Percentiles rank a stretch among this genome's conserved stretches.
These are phyloP conservation scores for Carterocephalus palaemon DNA, from an alignment of 2,888 invertebrate genomes.

Conservation along the genomic window DNA sequence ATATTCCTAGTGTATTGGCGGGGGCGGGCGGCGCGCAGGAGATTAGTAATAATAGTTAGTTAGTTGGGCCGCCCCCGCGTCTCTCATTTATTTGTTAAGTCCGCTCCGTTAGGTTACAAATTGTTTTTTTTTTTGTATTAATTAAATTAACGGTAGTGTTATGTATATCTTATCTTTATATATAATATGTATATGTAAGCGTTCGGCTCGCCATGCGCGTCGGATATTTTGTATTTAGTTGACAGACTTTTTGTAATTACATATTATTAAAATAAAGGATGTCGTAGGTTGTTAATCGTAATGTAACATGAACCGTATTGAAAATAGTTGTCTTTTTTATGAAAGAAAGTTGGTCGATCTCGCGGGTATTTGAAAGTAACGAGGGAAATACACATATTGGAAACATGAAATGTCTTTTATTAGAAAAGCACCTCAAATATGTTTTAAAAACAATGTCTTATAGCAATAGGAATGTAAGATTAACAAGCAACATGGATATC, in stretches of 20 bases:
- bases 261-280: conserved; percentile 56
- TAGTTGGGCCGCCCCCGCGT: conserved; percentile 35
- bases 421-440: conserved; percentile 20
- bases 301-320: conserved; percentile 53
- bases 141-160: conserved; percentile 70
- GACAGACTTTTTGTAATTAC: conserved; percentile 75
- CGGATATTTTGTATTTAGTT: conserved; percentile 71
- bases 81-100: conserved; percentile 44
- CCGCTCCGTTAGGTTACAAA: conserved; percentile 52
- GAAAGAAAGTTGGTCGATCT: conserved; percentile 73
- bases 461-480: too few species aligned
- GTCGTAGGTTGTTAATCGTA: conserved; percentile 67
- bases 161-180: conserved; percentile 62
- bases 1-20: conserved; percentile 47
- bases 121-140: conserved; percentile 43
- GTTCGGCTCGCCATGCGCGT: conserved; percentile 70
- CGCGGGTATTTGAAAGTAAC: conserved; percentile 66
- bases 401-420: conserved; percentile 54
- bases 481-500: too few species aligned
- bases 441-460: conserved; percentile 12
- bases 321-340: conserved; percentile 69
- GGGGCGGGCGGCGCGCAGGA: conserved; percentile 30
- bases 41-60: conserved; percentile 36
- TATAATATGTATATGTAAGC: conserved; percentile 68
- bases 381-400: conserved; percentile 69